A percentile compares a stretch with the other conserved stretches of the same genome.
Conservation (phyloP, 2,797 vertebrate species). For the Pagetopsis macropterus region DNA sequence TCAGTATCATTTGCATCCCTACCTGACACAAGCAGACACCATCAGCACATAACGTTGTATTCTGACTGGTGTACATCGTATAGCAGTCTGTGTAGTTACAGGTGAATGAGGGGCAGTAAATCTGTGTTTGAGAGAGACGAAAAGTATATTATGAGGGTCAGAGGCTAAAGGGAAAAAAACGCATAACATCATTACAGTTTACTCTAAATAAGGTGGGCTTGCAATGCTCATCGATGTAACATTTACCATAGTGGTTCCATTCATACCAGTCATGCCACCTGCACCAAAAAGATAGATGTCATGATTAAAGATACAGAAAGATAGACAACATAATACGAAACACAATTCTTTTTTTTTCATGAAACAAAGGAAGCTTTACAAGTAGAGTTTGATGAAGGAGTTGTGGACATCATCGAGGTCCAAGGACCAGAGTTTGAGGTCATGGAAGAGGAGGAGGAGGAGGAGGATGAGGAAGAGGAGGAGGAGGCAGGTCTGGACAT, state of each 20-base stretch:
- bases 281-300: slow-evolving; percentile 20
- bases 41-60: slow-evolving; percentile 48
- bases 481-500: neutral
- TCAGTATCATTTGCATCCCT: slow-evolving; percentile 27
- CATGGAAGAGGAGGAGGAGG: neutral
- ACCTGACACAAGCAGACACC: slow-evolving; percentile 75
- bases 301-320: neutral
- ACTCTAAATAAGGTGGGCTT: slow-evolving; percentile 34
- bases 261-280: slow-evolving; percentile 10
- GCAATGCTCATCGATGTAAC: slow-evolving; percentile 35
- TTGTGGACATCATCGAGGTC: slow-evolving; percentile 5
- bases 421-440: neutral
- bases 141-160: neutral
- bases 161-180: neutral
- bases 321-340: no score
- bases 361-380: slow-evolving; percentile 18
- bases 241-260: slow-evolving; percentile 21
- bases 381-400: neutral
- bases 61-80: slow-evolving; percentile 65
- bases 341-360: neutral
- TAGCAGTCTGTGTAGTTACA: slow-evolving; percentile 80
- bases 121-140: slow-evolving; percentile 53
- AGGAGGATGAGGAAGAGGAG: slow-evolving; percentile 1
- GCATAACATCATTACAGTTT: neutral
- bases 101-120: slow-evolving; percentile 75